phyloP scores from a whole-genome alignment of 2,888 invertebrate species.

The Apeira syringaria region DNA sequence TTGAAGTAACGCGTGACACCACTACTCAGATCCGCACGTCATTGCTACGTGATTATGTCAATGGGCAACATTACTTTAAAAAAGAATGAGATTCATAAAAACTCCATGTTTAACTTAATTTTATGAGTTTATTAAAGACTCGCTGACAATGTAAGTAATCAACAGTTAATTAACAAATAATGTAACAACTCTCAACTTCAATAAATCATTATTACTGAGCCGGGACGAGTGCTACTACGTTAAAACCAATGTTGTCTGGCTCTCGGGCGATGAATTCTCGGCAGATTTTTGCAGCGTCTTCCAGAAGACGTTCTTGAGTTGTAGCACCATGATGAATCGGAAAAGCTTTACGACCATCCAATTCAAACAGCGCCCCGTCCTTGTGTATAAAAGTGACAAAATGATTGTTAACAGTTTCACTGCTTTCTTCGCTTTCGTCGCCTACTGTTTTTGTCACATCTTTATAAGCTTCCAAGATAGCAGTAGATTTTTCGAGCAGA shows the following conservation, averaged over 20 bases:
- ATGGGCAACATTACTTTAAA: slow-evolving; percentile 38
- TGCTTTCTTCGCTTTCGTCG: slow-evolving; percentile 86
- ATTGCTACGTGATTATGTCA: slow-evolving; percentile 49
- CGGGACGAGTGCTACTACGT: slow-evolving; percentile 91
- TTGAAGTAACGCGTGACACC: slow-evolving; percentile 59
- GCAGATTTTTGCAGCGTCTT: slow-evolving; percentile 93
- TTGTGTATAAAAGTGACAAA: slow-evolving; percentile 94
- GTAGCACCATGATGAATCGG: slow-evolving; percentile 93
- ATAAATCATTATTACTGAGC: slow-evolving; percentile 47
- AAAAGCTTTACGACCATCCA: slow-evolving; percentile 86
- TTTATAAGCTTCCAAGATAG: slow-evolving; percentile 90
- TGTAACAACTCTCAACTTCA: slow-evolving; percentile 5
- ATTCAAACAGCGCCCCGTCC: slow-evolving; percentile 91
- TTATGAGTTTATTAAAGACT: slow-evolving; percentile 33
- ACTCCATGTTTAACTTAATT: slow-evolving; percentile 29
- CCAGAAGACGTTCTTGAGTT: slow-evolving; percentile 87
- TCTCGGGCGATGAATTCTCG: slow-evolving; percentile 93
- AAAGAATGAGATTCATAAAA: slow-evolving; percentile 33
- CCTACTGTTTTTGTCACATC: slow-evolving; percentile 91
- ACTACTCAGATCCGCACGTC: slow-evolving; percentile 40
- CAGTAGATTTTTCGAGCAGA: slow-evolving; percentile 87
- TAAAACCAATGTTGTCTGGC: slow-evolving; percentile 93
- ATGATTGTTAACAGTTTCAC: slow-evolving; percentile 91
- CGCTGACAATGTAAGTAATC: slow-evolving; percentile 26
- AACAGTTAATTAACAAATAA: slow-evolving; percentile 15